Evolutionary conservation across 2,797 vertebrate genomes (phyloP).

Genomic region (Trachurus trachurus): DNA sequence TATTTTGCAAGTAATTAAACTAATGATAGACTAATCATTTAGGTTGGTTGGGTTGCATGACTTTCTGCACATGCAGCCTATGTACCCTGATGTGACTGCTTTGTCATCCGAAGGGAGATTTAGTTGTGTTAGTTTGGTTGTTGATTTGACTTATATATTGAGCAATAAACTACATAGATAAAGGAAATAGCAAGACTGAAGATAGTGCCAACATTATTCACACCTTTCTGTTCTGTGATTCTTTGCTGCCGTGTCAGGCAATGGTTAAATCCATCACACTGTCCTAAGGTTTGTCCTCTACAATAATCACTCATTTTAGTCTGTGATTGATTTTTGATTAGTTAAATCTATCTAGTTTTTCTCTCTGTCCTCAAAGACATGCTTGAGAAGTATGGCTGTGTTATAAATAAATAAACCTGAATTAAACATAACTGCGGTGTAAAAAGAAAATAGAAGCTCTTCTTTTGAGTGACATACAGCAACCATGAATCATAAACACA

Average conservation of each 20-base stretch:
- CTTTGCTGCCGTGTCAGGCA: too few relatives aligned
- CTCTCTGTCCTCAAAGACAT: background rate
- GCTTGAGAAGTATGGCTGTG: background rate
- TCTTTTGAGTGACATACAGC: constrained; percentile 15
- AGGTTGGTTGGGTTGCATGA: background rate
- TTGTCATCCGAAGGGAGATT: constrained; percentile 4
- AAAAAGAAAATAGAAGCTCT: background rate
- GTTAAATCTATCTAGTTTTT: background rate
- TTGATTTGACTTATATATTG: constrained; percentile 6
- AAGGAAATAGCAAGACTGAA: background rate
- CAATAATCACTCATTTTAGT: constrained; percentile 27
- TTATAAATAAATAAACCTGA: constrained; percentile 8
- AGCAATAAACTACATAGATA: background rate
- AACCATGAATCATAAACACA: constrained; percentile 16
- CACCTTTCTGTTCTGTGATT: background rate
- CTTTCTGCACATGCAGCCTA: background rate
- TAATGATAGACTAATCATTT: constrained; percentile 18
- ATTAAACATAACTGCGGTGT: background rate
- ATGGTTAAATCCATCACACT: constrained; percentile 21
- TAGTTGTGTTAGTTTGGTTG: background rate
- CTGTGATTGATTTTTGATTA: constrained; percentile 24
- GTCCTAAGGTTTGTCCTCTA: constrained; percentile 8
- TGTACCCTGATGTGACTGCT: constrained; percentile 14
- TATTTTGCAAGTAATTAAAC: constrained; percentile 14
- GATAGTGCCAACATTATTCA: background rate